Base-by-base conservation (phyloP, 2,888 invertebrate genomes). In the Dicranocentrus wangi region DNA sequence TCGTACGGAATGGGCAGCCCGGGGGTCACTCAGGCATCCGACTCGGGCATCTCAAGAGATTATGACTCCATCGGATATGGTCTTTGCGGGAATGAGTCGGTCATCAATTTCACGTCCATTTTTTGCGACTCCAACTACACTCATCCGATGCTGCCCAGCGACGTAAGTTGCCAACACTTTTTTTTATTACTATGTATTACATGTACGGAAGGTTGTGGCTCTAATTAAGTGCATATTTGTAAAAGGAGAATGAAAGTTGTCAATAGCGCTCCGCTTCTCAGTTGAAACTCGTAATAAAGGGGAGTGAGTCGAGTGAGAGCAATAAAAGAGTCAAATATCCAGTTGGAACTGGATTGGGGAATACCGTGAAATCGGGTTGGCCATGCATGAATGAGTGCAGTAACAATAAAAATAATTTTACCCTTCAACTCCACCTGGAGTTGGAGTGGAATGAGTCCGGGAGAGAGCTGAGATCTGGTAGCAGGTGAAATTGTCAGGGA, bases 121-220 rank as follows among this genome's bases (percentile, higher is more conserved):
- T 84, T 86, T 61, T 86, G 86, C 66, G 82, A 83, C 53, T 69
- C 68, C 21, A 79, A 81, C 68, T 84, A 79, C 65, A 78, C 55
- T 7, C 76, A 75, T 28, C 61, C 76, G 0, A 58, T 63, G 19
- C 81, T 79, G n/a, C 65, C 53, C 13, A 1, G 28, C 1, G 60
- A 66, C 27, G 82, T 82, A 72, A 78, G 82, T 68, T 19, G n/a
- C 0, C 19, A 39, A 47, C 10, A 51, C 10, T n/a, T 1, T 10
- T 19, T 17, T 28, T 39, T n/a, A 63, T 17, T 15, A 28, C 27
- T 32, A 28, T 2, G 17, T 8, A 13, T 17, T 39, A 32, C 21
- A 63, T 63, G 7, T 63, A 39, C 63, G 19, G n/a, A n/a, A n/a
- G n/a, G n/a, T n/a, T n/a, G n/a, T n/a, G n/a, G n/a, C n/a, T n/a